Evolutionary conservation across 2,797 vertebrate species (phyloP), one percentile per base, ranked within the genome.

Genomic region (Dermochelys coriacea): DNA sequence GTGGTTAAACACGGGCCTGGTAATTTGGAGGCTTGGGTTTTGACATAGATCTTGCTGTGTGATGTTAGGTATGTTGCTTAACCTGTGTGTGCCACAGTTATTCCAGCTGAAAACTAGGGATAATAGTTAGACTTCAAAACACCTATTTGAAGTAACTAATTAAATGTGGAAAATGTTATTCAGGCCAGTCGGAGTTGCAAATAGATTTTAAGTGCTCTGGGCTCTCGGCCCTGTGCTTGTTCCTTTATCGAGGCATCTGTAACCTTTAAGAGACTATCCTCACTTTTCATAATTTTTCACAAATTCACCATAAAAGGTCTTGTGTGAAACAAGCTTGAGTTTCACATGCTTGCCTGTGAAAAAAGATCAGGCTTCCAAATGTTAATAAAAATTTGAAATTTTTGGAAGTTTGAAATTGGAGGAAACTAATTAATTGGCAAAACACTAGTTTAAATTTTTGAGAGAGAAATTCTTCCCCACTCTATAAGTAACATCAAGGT

Each of bases 391-490:
- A 59, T 31, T n/a, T 82, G 80, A 37, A 21, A 37, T 37, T 68
- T 68, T 37, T 37, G 64, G n/a, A 41, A 12, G n/a, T 71, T 71
- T 71, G 68, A 82, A 82, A 45, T 21, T 77, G 52, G 79, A 37
- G 19, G 34, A 23, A 68, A 68, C 61, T 9, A 25, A 34, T 79
- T 34, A 85, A 54, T 4, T 49, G 45, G 19, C 59, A 90, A 59
- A 80, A 52, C 0, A 0, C 34, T 6, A 11, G 8, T 64, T 88
- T 55, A 80, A 91, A 85, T 71, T 19, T 16, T 77, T 1, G 7
- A 82, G 50, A n/a, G 19, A 52, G 74, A 92, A 89, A 81, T 31
- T 1, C 25, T 8, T n/a, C 1, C 0, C 0, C 0, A 34, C 55
- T 83, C 23, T 91, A 80, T 68, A n/a, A 61, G 25, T 31, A 85